phyloP scores from a whole-genome alignment of 1,140 invertebrate species.

The Grapholita molesta region DNA sequence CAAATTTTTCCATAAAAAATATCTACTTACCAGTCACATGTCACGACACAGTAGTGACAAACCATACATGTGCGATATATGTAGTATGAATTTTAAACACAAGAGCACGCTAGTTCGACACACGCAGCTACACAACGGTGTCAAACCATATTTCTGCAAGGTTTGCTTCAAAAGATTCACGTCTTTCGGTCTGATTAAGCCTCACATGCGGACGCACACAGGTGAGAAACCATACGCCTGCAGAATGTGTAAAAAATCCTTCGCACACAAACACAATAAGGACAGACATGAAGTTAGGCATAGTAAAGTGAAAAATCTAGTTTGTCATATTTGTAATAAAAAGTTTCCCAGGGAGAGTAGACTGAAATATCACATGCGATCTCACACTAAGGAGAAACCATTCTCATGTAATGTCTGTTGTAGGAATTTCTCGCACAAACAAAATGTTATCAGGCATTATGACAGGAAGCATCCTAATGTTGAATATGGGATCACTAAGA shows the following conservation, averaged over 20 bases:
- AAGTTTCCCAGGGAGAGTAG: conserved; percentile 87
- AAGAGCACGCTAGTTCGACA: conserved; percentile 51
- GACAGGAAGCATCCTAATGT: conserved; percentile 46
- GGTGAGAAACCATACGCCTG: conserved; percentile 94
- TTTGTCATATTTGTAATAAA: conserved; percentile 92
- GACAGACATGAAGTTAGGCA: conserved; percentile 89
- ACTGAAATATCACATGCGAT: conserved; percentile 89
- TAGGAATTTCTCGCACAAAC: conserved; percentile 90
- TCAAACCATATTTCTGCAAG: conserved; percentile 81
- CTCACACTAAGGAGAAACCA: conserved; percentile 88
- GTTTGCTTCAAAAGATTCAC: conserved; percentile 87
- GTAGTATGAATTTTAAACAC: conserved; percentile 51
- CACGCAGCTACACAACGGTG: conserved; percentile 45
- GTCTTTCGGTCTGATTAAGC: conserved; percentile 85
- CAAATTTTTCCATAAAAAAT: conserved; percentile 46
- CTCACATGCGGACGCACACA: conserved; percentile 91
- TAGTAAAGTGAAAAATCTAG: conserved; percentile 88
- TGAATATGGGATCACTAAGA: background rate
- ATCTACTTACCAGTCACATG: conserved; percentile 46
- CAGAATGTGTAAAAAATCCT: conserved; percentile 87
- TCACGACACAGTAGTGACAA: conserved; percentile 40
- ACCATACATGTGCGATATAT: conserved; percentile 46
- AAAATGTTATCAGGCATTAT: conserved; percentile 55
- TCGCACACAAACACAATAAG: conserved; percentile 89
- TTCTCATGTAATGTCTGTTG: conserved; percentile 95